A percentile compares a stretch with the other conserved stretches of the same genome.
Conservation (phyloP, 1,140 invertebrate species). For the Anoplophora glabripennis region DNA sequence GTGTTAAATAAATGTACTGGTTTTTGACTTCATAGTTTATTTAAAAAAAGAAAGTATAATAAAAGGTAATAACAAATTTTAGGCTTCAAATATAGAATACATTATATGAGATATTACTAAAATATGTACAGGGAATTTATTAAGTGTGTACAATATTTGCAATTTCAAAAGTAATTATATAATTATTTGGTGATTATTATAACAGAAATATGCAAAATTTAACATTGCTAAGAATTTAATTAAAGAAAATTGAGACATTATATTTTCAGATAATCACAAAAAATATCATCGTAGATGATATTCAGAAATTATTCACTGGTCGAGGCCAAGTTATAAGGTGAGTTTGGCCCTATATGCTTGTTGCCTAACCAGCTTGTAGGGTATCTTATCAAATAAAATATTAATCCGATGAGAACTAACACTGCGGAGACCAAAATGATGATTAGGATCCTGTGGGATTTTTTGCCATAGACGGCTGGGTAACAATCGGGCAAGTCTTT, state of each 20-base stretch:
- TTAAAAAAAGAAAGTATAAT: too few species aligned
- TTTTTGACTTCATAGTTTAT: slow-evolving; percentile 3
- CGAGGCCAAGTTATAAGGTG: slow-evolving; percentile 36
- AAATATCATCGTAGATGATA: background rate
- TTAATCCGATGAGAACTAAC: slow-evolving; percentile 30
- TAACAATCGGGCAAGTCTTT: slow-evolving; percentile 35
- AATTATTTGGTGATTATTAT: too few species aligned
- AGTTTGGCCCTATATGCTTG: slow-evolving; percentile 33
- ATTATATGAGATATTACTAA: too few species aligned
- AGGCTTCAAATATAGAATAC: too few species aligned
- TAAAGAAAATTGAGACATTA: too few species aligned
- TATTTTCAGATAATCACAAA: background rate
- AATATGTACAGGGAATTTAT: too few species aligned
- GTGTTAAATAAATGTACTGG: slow-evolving; percentile 28
- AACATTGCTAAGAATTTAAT: too few species aligned
- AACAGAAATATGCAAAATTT: too few species aligned
- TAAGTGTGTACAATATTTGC: too few species aligned
- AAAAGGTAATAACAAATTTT: too few species aligned
- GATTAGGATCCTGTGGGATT: slow-evolving; percentile 33
- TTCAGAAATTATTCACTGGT: background rate
- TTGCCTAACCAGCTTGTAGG: slow-evolving; percentile 18
- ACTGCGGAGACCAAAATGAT: slow-evolving; percentile 30
- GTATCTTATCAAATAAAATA: slow-evolving; percentile 41
- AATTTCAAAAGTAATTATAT: too few species aligned
- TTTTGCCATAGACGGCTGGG: slow-evolving; percentile 35